Base-by-base conservation (phyloP, 2,888 invertebrate genomes). In the Philonicus albiceps region DNA sequence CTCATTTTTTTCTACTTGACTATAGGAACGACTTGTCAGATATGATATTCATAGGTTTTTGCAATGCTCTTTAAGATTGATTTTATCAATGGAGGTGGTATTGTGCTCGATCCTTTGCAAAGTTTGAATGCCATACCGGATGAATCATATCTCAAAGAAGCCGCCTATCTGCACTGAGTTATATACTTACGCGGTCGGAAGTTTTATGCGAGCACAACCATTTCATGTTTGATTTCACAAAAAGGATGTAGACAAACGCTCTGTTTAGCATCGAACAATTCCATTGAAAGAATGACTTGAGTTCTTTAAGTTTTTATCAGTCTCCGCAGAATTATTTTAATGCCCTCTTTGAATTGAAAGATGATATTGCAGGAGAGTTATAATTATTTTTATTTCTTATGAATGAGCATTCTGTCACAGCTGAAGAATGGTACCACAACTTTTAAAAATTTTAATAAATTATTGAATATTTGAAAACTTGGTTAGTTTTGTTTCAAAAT, bases 91-190 rank as follows among this genome's bases (percentile, higher is more conserved):
- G 78, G 78, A 78, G 78, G 81, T 80, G 49, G 81, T 81, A 86
- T 86, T 86, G 86, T 86, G 72, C 72, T 74, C 49, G 49, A 43
- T 30, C 81, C 86, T 76, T 86, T 81, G 80, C 81, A 86, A 43
- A 86, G 81, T 86, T 86, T 86, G 86, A 86, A 86, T 86, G 74
- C 37, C 81, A 40, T 72, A 86, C 86, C 86, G 86, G 86, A 86
- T 86, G 86, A 86, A 86, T 86, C 86, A 86, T 86, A 53, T 53
- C 86, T 86, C 86, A 86, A 86, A 86, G 81, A 76, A 80, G 86
- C 81, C 86, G 86, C 86, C n/a, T 55, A 73, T 72, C 78, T 78
- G 40, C 43, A 78, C 27, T 27, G 78, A 43, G 16, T 40, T 19
- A 43, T 43, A 40, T 19, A 40, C 49, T 49, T 49, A 49, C 49